Evolutionary conservation across 2,888 invertebrate genomes (phyloP).

Genomic region (Phalera bucephala): DNA sequence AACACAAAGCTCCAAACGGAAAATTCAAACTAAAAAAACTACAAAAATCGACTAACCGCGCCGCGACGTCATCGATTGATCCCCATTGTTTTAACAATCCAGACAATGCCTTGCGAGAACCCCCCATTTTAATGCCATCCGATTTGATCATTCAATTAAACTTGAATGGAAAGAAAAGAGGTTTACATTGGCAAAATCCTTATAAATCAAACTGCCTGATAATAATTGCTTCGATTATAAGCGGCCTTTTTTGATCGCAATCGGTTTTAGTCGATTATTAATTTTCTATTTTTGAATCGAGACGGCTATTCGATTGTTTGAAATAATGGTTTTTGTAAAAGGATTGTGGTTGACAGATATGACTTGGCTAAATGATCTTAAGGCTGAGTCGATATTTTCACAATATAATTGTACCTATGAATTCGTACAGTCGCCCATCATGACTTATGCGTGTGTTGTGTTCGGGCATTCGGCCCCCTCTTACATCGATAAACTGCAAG

Average conservation of each 20-base stretch:
- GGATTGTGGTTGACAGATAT: conserved; percentile 6
- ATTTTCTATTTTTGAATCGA: conserved; percentile 39
- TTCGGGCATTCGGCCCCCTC: too few relatives aligned
- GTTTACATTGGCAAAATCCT: conserved; percentile 65
- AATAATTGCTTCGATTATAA: conserved; percentile 60
- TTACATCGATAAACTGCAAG: too few relatives aligned
- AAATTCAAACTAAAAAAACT: conserved; percentile 1
- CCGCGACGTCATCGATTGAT: conserved; percentile 53
- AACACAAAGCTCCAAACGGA: too few relatives aligned
- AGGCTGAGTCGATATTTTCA: too few relatives aligned
- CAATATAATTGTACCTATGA: too few relatives aligned
- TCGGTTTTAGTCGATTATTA: conserved; percentile 41
- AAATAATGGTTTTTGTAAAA: conserved; percentile 24
- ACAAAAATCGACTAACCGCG: conserved; percentile 22
- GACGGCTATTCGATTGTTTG: conserved; percentile 25
- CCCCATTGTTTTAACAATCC: conserved; percentile 58
- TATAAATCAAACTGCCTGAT: conserved; percentile 70
- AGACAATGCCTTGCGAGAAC: conserved; percentile 49
- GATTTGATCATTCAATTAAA: conserved; percentile 77
- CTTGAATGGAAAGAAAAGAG: conserved; percentile 74
- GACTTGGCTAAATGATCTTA: too few relatives aligned
- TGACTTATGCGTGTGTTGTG: too few relatives aligned
- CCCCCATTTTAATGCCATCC: conserved; percentile 46
- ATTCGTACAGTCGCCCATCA: too few relatives aligned
- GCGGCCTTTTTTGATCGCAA: conserved; percentile 45